Conservation (phyloP, 2,113 vertebrate genomes). For the Nestor notabilis region DNA sequence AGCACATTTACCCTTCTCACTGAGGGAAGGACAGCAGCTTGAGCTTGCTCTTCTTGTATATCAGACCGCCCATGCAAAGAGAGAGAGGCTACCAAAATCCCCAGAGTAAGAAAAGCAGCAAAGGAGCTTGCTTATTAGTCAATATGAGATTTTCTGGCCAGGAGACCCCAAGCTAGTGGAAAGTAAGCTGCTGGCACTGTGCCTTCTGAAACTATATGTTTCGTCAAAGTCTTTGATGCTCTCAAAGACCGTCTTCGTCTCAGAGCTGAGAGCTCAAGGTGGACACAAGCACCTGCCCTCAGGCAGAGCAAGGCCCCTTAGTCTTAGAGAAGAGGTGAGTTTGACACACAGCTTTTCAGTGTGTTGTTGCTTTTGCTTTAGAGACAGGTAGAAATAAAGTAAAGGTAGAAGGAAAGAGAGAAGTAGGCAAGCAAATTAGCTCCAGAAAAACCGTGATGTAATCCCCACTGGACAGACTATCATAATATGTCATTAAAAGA, state of each 20-base stretch:
- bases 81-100: not conserved
- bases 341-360: not conserved
- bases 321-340: not conserved
- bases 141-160: not conserved
- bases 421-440: not conserved
- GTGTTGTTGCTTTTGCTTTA: not conserved
- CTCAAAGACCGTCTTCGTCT: not conserved
- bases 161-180: not conserved
- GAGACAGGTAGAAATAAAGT: not conserved
- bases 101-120: not conserved
- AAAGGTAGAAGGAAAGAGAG: not conserved
- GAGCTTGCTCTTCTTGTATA: not conserved
- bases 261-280: not conserved
- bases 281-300: not conserved
- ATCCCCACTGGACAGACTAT: not conserved
- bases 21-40: not conserved
- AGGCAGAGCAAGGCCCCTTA: not conserved
- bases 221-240: not conserved
- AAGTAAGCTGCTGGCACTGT: accelerated
- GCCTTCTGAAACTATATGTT: not conserved
- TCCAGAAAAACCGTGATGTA: not conserved
- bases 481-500: slow-evolving; percentile 42
- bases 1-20: not conserved
- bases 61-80: not conserved
- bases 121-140: not conserved